Evolutionary conservation across 2,113 vertebrate genomes (phyloP).

Genomic region (Mohoua ochrocephala): DNA sequence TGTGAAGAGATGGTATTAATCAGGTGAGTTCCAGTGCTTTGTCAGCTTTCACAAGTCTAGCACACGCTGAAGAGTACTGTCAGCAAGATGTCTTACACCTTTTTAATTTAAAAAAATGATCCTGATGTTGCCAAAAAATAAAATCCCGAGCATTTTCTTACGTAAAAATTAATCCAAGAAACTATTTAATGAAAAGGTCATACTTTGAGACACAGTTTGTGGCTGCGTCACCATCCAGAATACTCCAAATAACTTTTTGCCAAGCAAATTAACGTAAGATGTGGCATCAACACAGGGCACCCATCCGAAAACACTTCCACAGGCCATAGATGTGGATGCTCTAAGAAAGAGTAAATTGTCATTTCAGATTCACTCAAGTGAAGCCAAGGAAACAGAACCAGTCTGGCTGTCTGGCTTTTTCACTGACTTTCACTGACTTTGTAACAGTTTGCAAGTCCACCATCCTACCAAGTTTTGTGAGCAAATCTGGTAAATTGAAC

Average conservation of each 20-base stretch:
- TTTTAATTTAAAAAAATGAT: background rate
- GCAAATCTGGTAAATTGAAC: background rate
- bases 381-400: background rate
- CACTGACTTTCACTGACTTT: background rate
- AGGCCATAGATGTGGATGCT: background rate
- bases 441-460: background rate
- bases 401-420: background rate
- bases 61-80: fast-evolving
- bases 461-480: background rate
- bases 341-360: background rate
- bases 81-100: background rate
- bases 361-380: background rate
- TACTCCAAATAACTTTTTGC: background rate
- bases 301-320: fast-evolving
- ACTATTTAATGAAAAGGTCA: background rate
- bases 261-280: background rate
- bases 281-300: background rate
- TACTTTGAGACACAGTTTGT: background rate
- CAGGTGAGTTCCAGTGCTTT: background rate
- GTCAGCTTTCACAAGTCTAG: background rate
- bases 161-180: background rate
- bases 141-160: background rate
- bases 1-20: background rate
- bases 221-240: background rate
- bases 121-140: background rate